Base-by-base conservation (phyloP, 2,113 vertebrate species). In the Gadus chalcogrammus region DNA sequence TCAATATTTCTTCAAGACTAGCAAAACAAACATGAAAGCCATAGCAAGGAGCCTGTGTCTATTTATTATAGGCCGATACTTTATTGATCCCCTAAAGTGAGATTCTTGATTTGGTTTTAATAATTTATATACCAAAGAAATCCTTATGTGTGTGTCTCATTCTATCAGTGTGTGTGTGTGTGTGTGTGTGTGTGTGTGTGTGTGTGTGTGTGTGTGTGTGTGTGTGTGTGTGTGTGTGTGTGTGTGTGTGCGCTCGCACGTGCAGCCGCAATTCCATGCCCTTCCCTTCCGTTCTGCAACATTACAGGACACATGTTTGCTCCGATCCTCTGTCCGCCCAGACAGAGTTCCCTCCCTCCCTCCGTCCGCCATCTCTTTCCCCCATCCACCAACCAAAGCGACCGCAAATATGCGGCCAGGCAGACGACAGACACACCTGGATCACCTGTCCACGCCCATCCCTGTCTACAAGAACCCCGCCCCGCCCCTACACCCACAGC, bases 381-480 rank as follows among this genome's bases (percentile, higher is more conserved):
- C 79, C 70, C 72, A 72, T 71, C 56, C 79, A 69, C 53, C 82
- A 73, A 77, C 81, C 72, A 38, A 20, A 2, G 56, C 24, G 35
- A 80, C 85, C 87, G 35, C 84, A 91, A 89, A 81, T 85, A 88
- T 88, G 84, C 78, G 78, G 83, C 71, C 79, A 69, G 78, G 88
- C 76, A 84, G 83, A 35, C 81, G 78, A 88, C 76, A 84, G 83
- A 35, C 81, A 88, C 90, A 92, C 88, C 89, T 91, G 87, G 84
- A 84, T 79, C 66, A 62, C 74, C 74, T 67, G 55, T 69, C 66
- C 68, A 71, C 75, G 60, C 65, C 65, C 73, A 3, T 61, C 61
- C 22, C 61, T 63, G 65, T 64, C 15, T 28, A 53, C 7, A 17
- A 73, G 73, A 15, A 72, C 31, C 48, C 73, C 35, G 64, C 17